phyloP scores from a whole-genome alignment of 2,797 vertebrate genomes.

The Melanotaenia parkinsoni region DNA sequence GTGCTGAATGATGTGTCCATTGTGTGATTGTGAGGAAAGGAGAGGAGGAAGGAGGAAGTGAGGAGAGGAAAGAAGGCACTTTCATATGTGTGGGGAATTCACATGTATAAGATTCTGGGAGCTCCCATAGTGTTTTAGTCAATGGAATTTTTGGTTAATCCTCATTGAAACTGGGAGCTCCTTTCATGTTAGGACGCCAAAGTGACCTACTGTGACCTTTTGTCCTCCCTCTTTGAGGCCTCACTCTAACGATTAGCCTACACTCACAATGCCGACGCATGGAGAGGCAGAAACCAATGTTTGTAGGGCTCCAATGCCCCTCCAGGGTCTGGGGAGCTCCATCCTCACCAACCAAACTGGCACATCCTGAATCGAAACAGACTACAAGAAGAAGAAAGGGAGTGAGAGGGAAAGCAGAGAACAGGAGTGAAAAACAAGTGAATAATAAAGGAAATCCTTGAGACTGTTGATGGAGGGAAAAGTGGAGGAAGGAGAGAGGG shows the following conservation, averaged over 20 bases:
- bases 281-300: constrained; percentile 74
- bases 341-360: constrained; percentile 77
- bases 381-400: constrained; percentile 70
- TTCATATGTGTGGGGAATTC: constrained; percentile 61
- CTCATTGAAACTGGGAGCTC: constrained; percentile 84
- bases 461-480: constrained; percentile 64
- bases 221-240: constrained; percentile 83
- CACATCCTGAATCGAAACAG: constrained; percentile 81
- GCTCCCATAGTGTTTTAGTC: constrained; percentile 76
- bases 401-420: constrained; percentile 38
- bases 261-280: constrained; percentile 80
- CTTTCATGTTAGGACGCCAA: constrained; percentile 83
- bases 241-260: constrained; percentile 83
- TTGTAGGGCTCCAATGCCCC: constrained; percentile 70
- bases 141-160: constrained; percentile 84
- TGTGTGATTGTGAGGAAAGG: constrained; percentile 50
- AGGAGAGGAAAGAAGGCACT: constrained; percentile 39
- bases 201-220: constrained; percentile 85
- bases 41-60: constrained; percentile 23
- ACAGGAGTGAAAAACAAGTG: constrained; percentile 45
- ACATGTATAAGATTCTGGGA: constrained; percentile 78
- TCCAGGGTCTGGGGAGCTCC: constrained; percentile 67
- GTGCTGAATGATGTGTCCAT: constrained; percentile 57
- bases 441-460: constrained; percentile 74
- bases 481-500: constrained; percentile 53